Percentiles rank a stretch among this genome's conserved stretches.
Evolutionary conservation across 2,113 vertebrate species (phyloP).

Genomic region (Hypocryptadius cinnamomeus): DNA sequence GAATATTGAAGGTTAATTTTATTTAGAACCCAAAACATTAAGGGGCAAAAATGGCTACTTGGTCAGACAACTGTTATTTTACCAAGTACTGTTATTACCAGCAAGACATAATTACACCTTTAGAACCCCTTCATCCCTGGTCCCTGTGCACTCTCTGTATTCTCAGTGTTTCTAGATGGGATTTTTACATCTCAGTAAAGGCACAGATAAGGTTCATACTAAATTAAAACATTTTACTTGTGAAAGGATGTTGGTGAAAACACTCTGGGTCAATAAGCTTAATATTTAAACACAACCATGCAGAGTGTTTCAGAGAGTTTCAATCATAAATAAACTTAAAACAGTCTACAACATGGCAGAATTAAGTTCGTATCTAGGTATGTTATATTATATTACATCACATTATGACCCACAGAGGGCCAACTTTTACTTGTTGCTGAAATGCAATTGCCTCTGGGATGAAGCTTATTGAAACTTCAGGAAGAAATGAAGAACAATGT

Average conservation of each 20-base stretch:
- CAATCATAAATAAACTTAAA: neutral
- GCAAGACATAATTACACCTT: neutral
- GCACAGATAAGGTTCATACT: neutral
- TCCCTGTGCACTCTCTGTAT: neutral
- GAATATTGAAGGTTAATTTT: neutral
- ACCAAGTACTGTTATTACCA: neutral
- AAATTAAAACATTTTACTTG: neutral
- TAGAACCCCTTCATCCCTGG: neutral
- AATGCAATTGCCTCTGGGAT: neutral
- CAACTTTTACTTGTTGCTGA: constrained; percentile 28
- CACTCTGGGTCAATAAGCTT: neutral
- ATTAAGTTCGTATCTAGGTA: neutral
- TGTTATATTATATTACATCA: neutral
- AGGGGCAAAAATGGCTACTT: neutral
- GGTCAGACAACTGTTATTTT: neutral
- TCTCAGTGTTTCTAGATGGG: neutral
- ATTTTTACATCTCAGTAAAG: neutral
- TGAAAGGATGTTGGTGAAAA: neutral
- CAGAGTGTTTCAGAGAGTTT: neutral
- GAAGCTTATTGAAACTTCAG: neutral
- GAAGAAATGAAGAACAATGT: neutral
- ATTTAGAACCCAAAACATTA: neutral
- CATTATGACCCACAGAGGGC: neutral
- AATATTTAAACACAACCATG: neutral
- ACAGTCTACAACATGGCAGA: neutral